Evolutionary conservation across 2,113 vertebrate genomes (phyloP), one percentile per base, ranked within the genome.

Genomic region (Butorides virescens): DNA sequence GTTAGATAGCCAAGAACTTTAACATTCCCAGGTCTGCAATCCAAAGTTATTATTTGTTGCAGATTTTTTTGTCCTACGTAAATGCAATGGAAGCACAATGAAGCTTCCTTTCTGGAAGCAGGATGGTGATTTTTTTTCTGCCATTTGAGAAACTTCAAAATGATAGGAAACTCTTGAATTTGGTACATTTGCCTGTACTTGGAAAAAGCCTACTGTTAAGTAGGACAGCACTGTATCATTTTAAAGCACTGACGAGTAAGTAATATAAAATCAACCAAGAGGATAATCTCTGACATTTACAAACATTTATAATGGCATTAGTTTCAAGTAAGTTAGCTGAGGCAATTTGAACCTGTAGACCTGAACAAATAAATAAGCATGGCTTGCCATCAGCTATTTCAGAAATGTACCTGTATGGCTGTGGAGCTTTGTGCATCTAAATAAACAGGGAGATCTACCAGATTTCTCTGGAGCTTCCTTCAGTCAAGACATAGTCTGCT

Each of bases 251-350:
- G 93, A 73, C 88, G 66, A 92, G 71, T 62, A 76, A 86, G 87
- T 93, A 94, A 94, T 95, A 70, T 13, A 73, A 86, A 96, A 90
- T 73, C 87, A 95, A 47, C 86, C 89, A 91, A 63, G 93, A 92
- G 91, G 67, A 95, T 95, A 88, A 93, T 96, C 70, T 96, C 77
- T 96, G 89, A 91, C 92, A 93, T 92, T 95, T 96, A 80, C 89
- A 95, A 97, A 93, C 93, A 97, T 95, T 95, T 95, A 85, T 95
- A 94, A 93, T 90, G 81, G 70, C 89, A 91, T 92, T 95, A 95
- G 81, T 97, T 95, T 75, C 87, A 92, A 85, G 66, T 77, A 93
- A 95, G 89, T 92, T 95, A 88, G 84, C 92, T 71, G 89, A 95
- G 39, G 86, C 86, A 90, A 88, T 94, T 81, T 85, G 59, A 94